Conservation (phyloP, 2,888 invertebrate genomes). For the Diplazon laetatorius region DNA sequence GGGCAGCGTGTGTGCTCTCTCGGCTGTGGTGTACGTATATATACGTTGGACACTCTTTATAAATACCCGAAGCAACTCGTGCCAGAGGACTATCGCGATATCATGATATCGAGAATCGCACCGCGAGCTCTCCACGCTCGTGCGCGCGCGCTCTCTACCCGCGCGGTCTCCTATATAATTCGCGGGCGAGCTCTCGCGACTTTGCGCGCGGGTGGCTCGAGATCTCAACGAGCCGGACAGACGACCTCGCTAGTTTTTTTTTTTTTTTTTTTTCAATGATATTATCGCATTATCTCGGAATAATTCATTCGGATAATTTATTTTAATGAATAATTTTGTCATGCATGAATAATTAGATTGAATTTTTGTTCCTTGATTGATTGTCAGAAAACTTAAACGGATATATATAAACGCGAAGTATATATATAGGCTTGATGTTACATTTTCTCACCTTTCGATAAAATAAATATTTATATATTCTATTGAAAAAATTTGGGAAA, state of each 20-base stretch:
- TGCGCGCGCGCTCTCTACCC: constrained; percentile 45
- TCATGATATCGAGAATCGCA: constrained; percentile 58
- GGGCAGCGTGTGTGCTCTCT: constrained; percentile 62
- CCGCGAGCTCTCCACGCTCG: constrained; percentile 38
- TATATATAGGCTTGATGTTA: too few relatives aligned
- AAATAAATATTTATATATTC: too few relatives aligned
- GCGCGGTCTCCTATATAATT: constrained; percentile 31
- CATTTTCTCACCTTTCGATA: too few relatives aligned
- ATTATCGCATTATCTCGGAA: background rate
- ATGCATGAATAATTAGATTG: background rate
- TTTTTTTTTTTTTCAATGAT: background rate
- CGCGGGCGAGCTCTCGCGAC: constrained; percentile 15
- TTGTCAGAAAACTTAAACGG: too few relatives aligned
- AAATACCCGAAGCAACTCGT: constrained; percentile 42
- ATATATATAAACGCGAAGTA: too few relatives aligned
- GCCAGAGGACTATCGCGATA: constrained; percentile 59
- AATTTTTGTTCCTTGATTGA: too few relatives aligned
- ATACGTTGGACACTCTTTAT: too few relatives aligned
- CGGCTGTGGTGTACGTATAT: constrained; percentile 22
- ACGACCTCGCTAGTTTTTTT: constrained; percentile 17
- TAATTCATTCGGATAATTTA: background rate
- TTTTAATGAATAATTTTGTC: background rate
- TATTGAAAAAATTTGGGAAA: too few relatives aligned
- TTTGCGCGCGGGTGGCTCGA: constrained; percentile 29
- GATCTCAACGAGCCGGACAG: background rate